phyloP scores from a whole-genome alignment of 2,888 invertebrate genomes.

The Drosophila mercatorum region DNA sequence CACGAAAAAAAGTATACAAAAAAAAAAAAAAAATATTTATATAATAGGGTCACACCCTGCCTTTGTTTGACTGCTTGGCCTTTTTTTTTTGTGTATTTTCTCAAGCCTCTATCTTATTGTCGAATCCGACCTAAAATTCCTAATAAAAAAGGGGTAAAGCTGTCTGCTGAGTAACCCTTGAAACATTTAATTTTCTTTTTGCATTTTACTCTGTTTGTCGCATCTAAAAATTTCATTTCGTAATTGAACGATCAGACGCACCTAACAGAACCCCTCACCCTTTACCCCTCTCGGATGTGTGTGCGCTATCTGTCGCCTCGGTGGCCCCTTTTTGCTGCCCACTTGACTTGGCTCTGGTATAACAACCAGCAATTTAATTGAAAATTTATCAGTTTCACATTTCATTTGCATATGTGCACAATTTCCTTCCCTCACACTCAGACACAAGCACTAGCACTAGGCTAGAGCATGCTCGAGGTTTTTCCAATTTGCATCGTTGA shows the following conservation, averaged over 20 bases:
- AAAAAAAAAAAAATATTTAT: background rate
- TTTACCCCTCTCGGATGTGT: background rate
- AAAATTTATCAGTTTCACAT: slow-evolving; percentile 74
- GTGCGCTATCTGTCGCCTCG: background rate
- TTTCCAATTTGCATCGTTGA: slow-evolving; percentile 60
- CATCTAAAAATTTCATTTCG: slow-evolving; percentile 64
- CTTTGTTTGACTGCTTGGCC: background rate
- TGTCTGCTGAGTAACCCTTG: slow-evolving; percentile 18
- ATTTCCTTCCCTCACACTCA: background rate
- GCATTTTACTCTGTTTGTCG: slow-evolving; percentile 12
- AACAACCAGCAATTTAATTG: slow-evolving; percentile 70
- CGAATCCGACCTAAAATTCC: background rate
- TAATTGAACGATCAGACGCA: slow-evolving; percentile 62
- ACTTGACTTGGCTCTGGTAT: slow-evolving; percentile 41
- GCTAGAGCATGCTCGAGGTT: slow-evolving; percentile 1
- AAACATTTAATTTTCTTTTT: slow-evolving; percentile 50
- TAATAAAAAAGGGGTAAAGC: slow-evolving; percentile 4
- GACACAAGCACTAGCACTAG: background rate
- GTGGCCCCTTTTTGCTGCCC: slow-evolving; percentile 20
- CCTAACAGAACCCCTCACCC: background rate
- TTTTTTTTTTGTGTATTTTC: slow-evolving; percentile 3
- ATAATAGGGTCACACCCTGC: background rate
- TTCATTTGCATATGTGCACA: slow-evolving; percentile 68
- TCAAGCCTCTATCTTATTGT: slow-evolving; percentile 7
- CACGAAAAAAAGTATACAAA: slow-evolving; percentile 9